Conservation (phyloP, 92 coral and sea anemone genomes). For the Virgularia gustaviana region DNA sequence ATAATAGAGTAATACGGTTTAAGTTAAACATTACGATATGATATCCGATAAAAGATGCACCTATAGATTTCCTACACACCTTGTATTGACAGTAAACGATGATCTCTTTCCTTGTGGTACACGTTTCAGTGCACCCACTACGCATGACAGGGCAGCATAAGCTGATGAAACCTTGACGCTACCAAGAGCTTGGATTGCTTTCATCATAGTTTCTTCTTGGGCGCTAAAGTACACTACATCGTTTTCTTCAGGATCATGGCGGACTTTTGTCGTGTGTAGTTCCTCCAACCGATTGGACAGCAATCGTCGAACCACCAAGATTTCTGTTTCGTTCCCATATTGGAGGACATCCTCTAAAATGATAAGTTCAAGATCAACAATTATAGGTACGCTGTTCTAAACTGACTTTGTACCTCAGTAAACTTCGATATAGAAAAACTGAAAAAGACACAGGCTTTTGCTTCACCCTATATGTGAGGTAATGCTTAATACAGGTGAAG, state of each 20-base stretch:
- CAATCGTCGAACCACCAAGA: conserved; percentile 86
- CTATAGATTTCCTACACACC: conserved; percentile 47
- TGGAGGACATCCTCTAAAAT: conserved; percentile 83
- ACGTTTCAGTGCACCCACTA: conserved; percentile 73
- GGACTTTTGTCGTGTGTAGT: conserved; percentile 80
- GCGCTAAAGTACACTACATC: conserved; percentile 91
- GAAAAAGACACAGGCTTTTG: too few relatives aligned
- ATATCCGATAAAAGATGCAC: not conserved
- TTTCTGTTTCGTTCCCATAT: conserved; percentile 95
- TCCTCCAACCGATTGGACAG: conserved; percentile 86
- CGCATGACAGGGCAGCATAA: conserved; percentile 82
- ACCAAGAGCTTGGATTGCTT: conserved; percentile 83
- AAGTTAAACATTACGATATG: too few relatives aligned
- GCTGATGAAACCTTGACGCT: conserved; percentile 93
- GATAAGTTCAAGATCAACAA: too few relatives aligned
- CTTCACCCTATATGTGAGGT: too few relatives aligned
- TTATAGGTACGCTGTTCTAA: too few relatives aligned
- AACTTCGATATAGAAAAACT: too few relatives aligned
- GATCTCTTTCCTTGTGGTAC: conserved; percentile 81
- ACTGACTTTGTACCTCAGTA: too few relatives aligned
- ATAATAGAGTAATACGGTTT: too few relatives aligned
- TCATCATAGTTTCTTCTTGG: conserved; percentile 87
- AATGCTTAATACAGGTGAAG: not conserved
- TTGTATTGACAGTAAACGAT: conserved; percentile 80
- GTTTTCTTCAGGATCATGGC: conserved; percentile 95